Conservation (phyloP, 1,140 invertebrate genomes). For the Popillia japonica region DNA sequence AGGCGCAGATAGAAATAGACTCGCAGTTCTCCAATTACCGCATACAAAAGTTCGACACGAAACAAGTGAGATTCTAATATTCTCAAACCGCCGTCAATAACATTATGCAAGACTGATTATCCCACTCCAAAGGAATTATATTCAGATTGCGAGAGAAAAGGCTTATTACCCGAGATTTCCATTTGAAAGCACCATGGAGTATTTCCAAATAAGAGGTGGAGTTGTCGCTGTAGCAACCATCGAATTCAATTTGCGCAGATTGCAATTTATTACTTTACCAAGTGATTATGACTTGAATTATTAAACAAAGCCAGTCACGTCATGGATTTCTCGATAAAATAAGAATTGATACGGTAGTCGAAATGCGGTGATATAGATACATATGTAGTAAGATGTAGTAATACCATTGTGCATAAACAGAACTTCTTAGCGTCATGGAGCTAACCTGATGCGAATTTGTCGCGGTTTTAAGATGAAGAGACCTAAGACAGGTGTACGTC, state of each 20-base stretch:
- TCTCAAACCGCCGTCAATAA: neutral
- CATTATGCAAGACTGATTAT: constrained; percentile 26
- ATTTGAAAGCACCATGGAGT: neutral
- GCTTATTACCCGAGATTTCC: neutral
- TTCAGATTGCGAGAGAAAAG: neutral
- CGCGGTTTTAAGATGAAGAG: constrained; percentile 14
- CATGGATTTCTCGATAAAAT: constrained; percentile 12
- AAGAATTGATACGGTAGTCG: neutral
- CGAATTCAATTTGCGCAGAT: neutral
- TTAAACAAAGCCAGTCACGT: neutral
- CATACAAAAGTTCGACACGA: neutral
- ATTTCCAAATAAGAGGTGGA: neutral
- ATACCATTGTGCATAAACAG: neutral
- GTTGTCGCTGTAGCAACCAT: neutral
- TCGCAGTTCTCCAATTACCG: neutral
- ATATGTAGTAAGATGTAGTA: neutral
- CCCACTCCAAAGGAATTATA: neutral
- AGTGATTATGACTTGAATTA: neutral
- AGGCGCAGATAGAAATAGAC: neutral
- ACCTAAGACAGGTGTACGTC: constrained; percentile 39
- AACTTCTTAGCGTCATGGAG: constrained; percentile 3
- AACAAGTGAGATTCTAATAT: constrained; percentile 1
- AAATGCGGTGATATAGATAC: neutral
- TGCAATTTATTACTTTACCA: constrained; percentile 10
- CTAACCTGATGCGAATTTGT: constrained; percentile 1